A percentile compares a stretch with the other conserved stretches of the same genome.
These are phyloP conservation scores for Porites evermanni DNA, from an alignment of 92 coral and sea anemone species.

Conservation along the genomic window DNA sequence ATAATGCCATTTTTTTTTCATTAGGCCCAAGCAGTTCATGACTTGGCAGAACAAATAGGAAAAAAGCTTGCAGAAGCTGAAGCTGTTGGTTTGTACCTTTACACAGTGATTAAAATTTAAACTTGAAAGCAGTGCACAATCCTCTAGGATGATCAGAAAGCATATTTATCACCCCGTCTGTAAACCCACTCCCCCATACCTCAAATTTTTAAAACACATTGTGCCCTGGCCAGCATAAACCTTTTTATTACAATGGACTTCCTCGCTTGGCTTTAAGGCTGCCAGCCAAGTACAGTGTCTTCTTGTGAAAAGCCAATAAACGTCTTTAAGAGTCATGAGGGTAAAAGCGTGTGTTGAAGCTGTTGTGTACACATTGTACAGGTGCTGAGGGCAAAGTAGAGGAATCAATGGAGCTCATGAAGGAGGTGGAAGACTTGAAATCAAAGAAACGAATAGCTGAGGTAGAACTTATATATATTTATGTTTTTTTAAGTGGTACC, in stretches of 20 bases:
- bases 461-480: slow-evolving; percentile 37
- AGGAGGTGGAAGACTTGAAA: slow-evolving; percentile 94
- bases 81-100: slow-evolving; percentile 68
- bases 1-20: not conserved
- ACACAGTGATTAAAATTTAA: not conserved
- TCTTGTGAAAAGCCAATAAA: too few relatives aligned
- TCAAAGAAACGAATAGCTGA: slow-evolving; percentile 85
- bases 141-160: too few relatives aligned
- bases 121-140: not conserved
- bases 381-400: slow-evolving; percentile 99
- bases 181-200: too few relatives aligned
- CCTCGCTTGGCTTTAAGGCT: too few relatives aligned
- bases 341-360: too few relatives aligned
- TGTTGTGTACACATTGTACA: slow-evolving; percentile 16
- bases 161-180: not conserved
- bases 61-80: slow-evolving; percentile 98
- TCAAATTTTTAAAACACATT: too few relatives aligned
- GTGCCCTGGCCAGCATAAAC: too few relatives aligned
- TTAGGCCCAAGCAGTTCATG: slow-evolving; percentile 96
- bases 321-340: too few relatives aligned
- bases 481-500: not conserved
- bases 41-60: slow-evolving; percentile 94
- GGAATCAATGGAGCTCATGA: slow-evolving; percentile 89
- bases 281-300: too few relatives aligned
- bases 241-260: too few relatives aligned